Percentiles rank a stretch among this genome's conserved stretches.
Evolutionary conservation across 2,113 vertebrate species (phyloP).

Genomic region (Otocyon megalotis): DNA sequence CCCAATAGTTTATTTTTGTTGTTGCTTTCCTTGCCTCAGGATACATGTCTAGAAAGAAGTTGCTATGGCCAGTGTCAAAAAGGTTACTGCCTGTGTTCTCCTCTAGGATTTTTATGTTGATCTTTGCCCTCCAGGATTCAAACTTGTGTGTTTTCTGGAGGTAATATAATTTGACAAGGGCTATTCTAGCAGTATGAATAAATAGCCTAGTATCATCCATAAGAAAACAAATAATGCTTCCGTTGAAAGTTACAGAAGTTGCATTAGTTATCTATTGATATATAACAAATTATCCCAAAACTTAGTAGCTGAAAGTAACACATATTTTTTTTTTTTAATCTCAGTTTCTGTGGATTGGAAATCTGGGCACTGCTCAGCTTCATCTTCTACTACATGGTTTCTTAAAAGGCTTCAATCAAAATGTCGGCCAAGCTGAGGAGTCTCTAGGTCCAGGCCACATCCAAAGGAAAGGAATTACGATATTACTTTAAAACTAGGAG

Average conservation of each 20-base stretch:
- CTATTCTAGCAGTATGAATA: background rate
- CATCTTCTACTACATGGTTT: background rate
- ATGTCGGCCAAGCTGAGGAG: background rate
- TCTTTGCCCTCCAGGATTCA: background rate
- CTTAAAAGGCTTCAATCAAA: background rate
- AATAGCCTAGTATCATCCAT: background rate
- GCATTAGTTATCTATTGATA: background rate
- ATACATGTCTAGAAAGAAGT: background rate
- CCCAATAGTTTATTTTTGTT: background rate
- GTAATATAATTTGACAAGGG: background rate
- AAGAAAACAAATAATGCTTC: background rate
- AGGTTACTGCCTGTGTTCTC: background rate
- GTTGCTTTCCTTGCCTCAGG: background rate
- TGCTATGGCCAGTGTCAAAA: background rate
- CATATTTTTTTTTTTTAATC: no score
- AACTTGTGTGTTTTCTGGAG: background rate
- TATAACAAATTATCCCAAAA: background rate
- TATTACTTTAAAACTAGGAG: background rate
- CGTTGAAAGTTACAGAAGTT: background rate
- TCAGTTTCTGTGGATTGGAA: background rate
- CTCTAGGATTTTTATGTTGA: background rate
- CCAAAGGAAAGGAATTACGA: background rate
- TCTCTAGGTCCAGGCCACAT: background rate
- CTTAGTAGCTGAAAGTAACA: background rate
- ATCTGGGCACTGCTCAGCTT: background rate